These are phyloP conservation scores for Piprites chloris DNA, from an alignment of 2,113 vertebrate genomes.

Conservation along the genomic window DNA sequence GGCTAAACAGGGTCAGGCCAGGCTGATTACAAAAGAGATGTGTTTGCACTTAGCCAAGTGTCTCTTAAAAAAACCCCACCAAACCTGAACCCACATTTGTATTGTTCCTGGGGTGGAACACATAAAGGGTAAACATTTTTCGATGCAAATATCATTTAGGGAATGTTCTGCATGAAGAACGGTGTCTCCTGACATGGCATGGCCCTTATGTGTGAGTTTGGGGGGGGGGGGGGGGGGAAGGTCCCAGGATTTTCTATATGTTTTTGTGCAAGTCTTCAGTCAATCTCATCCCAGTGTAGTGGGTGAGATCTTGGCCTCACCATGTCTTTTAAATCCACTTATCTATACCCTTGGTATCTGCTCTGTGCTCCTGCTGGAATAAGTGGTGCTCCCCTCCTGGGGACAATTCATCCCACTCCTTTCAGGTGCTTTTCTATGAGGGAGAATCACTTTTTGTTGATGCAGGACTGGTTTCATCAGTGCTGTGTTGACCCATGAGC, in stretches of 20 bases:
- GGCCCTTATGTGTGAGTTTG: rapidly evolving
- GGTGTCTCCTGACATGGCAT: rapidly evolving
- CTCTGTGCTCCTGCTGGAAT: neutral
- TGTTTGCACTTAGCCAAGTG: slow-evolving; percentile 44
- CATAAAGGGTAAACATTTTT: slow-evolving; percentile 31
- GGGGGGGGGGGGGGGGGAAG: rapidly evolving
- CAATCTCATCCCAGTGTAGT: neutral
- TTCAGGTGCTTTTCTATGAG: neutral
- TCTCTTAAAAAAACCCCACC: slow-evolving; percentile 27
- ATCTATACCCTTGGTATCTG: neutral
- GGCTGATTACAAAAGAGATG: slow-evolving; percentile 44
- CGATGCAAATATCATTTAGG: neutral
- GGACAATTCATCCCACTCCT: neutral
- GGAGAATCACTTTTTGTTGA: neutral
- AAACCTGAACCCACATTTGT: neutral
- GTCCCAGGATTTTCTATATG: neutral
- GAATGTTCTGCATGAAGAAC: neutral
- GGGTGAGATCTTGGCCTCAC: neutral
- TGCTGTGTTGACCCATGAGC: neutral
- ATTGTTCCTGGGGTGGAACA: neutral
- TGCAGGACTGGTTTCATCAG: neutral
- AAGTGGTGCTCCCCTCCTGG: neutral
- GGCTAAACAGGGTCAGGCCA: slow-evolving; percentile 62
- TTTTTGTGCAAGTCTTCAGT: neutral
- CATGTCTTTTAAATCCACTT: neutral